Evolutionary conservation across 2,113 vertebrate genomes (phyloP), one percentile per base, ranked within the genome.

Genomic region (Oryzias melastigma): DNA sequence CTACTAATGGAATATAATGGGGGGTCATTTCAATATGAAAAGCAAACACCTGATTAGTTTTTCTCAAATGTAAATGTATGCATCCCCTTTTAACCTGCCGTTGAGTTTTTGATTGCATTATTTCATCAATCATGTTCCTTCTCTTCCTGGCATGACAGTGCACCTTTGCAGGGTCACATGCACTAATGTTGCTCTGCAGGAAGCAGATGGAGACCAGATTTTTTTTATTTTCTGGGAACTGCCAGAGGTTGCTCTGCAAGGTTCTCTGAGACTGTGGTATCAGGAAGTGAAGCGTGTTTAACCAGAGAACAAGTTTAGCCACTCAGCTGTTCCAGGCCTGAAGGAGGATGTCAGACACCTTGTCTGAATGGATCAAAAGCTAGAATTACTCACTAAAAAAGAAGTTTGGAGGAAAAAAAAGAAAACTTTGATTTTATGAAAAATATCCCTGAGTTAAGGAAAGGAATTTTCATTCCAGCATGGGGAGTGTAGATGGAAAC

Each of bases 1-100:
- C 52, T 59, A 22, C 64, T 81, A 66, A 81, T 78, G 67, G 69
- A 57, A 24, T 15, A 10, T 67, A 81, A 77, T 75, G 59, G 75
- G 27, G 35, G 35, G 16, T 50, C 45, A 61, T 65, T 68, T 74
- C 20, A 74, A 59, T 62, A 61, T 56, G 19, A 55, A 62, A 59
- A 61, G 24, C 40, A 40, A 41, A 66, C n/a, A 66, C n/a, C 40
- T 57, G 42, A 25, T 40, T 60, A 52, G 64, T 4, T 18, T 54
- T 56, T 70, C 7, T 17, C 13, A 12, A 63, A 43, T 58, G 15
- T 42, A 47, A 52, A 44, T 65, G 68, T 18, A 66, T 20, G 18
- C 19, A 25, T 13, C 27, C 18, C 42, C 51, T 55, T 54, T 29
- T 55, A 50, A 47, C 16, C 35, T 35, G 10, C 35, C 35, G 8